phyloP scores from a whole-genome alignment of 1,140 invertebrate species.

The Drosophila orosa region DNA sequence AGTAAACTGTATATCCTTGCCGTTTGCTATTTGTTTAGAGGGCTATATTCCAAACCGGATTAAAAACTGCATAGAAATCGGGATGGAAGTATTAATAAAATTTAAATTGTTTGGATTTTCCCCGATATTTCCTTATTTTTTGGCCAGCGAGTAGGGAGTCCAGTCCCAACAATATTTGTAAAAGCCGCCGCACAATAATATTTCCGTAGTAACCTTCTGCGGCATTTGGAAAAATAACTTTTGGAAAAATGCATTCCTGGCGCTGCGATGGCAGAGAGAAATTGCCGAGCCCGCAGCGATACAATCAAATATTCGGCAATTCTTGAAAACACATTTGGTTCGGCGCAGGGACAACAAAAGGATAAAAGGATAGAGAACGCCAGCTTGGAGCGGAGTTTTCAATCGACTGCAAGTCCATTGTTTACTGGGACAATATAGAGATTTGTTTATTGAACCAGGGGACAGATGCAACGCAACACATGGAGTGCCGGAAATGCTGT shows the following conservation, averaged over 20 bases:
- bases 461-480: slow-evolving; percentile 10
- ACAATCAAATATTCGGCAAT: slow-evolving; percentile 33
- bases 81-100: slow-evolving; percentile 1
- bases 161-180: slow-evolving; percentile 16
- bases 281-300: slow-evolving; percentile 11
- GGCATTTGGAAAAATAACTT: slow-evolving; percentile 31
- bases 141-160: background rate
- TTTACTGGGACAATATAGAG: slow-evolving; percentile 20
- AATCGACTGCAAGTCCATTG: slow-evolving; percentile 35
- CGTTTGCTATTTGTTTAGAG: too few species aligned
- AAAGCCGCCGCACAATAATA: slow-evolving; percentile 23
- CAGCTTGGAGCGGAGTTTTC: slow-evolving; percentile 19
- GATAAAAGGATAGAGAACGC: slow-evolving; percentile 7
- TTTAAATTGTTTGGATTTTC: background rate
- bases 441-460: slow-evolving; percentile 30
- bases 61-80: background rate
- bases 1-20: too few species aligned
- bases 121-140: slow-evolving; percentile 18
- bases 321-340: slow-evolving; percentile 33
- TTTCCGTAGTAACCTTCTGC: slow-evolving; percentile 23
- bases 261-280: background rate
- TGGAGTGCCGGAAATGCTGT: slow-evolving; percentile 10
- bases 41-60: background rate
- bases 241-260: background rate
- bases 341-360: slow-evolving; percentile 6